phyloP scores from a whole-genome alignment of 2,888 invertebrate species.

The Mesodorylaimus sp. region DNA sequence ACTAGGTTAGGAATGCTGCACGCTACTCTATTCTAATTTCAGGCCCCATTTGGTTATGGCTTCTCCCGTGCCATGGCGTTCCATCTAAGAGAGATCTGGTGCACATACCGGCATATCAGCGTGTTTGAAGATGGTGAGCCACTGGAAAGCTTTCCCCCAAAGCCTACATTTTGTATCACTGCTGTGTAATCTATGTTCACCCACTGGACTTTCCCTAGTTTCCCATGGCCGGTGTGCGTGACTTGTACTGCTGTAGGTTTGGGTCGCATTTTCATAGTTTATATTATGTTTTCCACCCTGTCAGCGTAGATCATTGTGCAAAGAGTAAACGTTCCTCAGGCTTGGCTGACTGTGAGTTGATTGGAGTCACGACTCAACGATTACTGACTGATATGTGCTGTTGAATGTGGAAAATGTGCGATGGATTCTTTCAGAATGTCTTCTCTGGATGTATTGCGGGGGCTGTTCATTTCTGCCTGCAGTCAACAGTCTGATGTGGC shows the following conservation, averaged over 20 bases:
- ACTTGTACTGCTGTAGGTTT: no score
- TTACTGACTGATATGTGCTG: no score
- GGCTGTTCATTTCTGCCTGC: neutral
- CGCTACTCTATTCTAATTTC: slow-evolving; percentile 12
- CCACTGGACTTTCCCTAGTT: no score
- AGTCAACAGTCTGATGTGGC: neutral
- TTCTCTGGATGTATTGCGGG: neutral
- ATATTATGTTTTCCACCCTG: no score
- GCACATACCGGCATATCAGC: slow-evolving; percentile 4
- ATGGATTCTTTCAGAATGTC: no score
- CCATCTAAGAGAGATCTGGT: slow-evolving; percentile 2
- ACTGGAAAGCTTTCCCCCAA: neutral
- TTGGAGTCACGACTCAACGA: no score
- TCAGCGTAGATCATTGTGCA: no score
- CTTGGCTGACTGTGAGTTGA: no score
- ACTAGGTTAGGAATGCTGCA: slow-evolving; percentile 1
- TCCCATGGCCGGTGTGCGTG: no score
- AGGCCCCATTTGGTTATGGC: slow-evolving; percentile 50
- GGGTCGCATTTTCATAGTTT: no score
- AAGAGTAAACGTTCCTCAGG: neutral
- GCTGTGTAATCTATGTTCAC: no score
- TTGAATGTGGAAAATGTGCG: no score
- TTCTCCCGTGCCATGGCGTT: slow-evolving; percentile 46
- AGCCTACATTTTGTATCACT: neutral
- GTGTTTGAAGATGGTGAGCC: neutral